phyloP scores from a whole-genome alignment of 2,113 vertebrate species.

The Phaethornis superciliosus region DNA sequence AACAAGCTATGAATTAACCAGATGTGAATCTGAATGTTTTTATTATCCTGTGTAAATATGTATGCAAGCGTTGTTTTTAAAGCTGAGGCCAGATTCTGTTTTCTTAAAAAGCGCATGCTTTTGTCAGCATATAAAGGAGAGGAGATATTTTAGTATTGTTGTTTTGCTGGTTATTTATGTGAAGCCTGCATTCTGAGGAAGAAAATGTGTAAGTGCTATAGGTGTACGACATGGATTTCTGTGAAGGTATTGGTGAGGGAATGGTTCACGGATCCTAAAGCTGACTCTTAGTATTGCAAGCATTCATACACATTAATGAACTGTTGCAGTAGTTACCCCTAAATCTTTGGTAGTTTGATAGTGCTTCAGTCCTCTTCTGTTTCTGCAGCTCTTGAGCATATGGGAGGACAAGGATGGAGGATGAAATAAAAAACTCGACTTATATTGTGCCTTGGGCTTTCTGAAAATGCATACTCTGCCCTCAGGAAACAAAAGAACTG shows the following conservation, averaged over 20 bases:
- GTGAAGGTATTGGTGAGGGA: accelerated
- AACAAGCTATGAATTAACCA: not conserved
- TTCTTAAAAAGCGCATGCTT: not conserved
- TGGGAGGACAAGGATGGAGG: not conserved
- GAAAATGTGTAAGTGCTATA: not conserved
- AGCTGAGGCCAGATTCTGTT: not conserved
- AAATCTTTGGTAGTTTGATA: not conserved
- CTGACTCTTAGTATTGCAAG: not conserved
- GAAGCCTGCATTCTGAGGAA: not conserved
- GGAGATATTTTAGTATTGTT: not conserved
- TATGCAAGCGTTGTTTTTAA: not conserved
- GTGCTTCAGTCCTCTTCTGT: not conserved
- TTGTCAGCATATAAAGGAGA: not conserved
- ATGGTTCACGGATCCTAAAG: not conserved
- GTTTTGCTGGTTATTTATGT: not conserved
- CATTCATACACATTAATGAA: accelerated
- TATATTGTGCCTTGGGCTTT: not conserved
- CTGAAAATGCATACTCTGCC: not conserved
- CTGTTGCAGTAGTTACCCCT: not conserved
- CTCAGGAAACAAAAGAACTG: not conserved
- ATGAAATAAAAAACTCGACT: not conserved
- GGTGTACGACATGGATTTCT: not conserved
- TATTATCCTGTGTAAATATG: not conserved
- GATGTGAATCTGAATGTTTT: not conserved
- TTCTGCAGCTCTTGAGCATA: not conserved